Percentiles rank a stretch among this genome's conserved stretches.
These are phyloP conservation scores for Arothron firmamentum DNA, from an alignment of 2,113 vertebrate species.

Conservation along the genomic window DNA sequence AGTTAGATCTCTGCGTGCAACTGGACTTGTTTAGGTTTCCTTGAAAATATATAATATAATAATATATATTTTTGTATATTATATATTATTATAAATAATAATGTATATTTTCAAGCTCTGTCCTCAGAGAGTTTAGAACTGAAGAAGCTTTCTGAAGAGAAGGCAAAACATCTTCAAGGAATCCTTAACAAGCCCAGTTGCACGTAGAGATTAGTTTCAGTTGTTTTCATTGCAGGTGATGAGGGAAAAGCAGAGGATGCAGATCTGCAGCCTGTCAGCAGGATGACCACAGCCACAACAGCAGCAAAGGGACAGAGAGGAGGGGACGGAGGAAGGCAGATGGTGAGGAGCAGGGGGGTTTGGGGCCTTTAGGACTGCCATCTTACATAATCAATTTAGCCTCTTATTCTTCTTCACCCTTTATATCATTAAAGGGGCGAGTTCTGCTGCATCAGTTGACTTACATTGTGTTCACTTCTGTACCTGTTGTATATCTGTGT, in stretches of 20 bases:
- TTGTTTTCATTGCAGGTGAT: constrained; percentile 27
- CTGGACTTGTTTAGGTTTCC: too few relatives aligned
- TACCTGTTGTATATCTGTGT: constrained; percentile 25
- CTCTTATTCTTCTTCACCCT: neutral
- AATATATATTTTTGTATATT: too few relatives aligned
- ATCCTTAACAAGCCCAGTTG: too few relatives aligned
- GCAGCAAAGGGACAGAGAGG: neutral
- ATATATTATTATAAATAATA: too few relatives aligned
- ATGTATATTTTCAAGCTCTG: too few relatives aligned
- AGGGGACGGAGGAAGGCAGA: neutral
- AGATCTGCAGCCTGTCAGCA: constrained; percentile 30
- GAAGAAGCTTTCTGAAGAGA: too few relatives aligned
- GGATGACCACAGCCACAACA: constrained; percentile 20
- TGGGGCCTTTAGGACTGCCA: constrained; percentile 3
- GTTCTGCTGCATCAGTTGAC: constrained; percentile 26
- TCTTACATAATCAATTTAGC: constrained; percentile 1
- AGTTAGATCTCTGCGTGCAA: too few relatives aligned
- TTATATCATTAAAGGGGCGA: neutral
- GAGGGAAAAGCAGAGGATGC: neutral
- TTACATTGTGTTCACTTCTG: constrained; percentile 1
- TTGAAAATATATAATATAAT: too few relatives aligned
- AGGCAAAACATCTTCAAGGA: too few relatives aligned
- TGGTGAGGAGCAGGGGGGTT: constrained; percentile 6
- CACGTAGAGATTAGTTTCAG: constrained; percentile 9
- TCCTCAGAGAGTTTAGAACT: too few relatives aligned